Conservation (phyloP, 2,888 invertebrate genomes). For the Drosophila formosana region DNA sequence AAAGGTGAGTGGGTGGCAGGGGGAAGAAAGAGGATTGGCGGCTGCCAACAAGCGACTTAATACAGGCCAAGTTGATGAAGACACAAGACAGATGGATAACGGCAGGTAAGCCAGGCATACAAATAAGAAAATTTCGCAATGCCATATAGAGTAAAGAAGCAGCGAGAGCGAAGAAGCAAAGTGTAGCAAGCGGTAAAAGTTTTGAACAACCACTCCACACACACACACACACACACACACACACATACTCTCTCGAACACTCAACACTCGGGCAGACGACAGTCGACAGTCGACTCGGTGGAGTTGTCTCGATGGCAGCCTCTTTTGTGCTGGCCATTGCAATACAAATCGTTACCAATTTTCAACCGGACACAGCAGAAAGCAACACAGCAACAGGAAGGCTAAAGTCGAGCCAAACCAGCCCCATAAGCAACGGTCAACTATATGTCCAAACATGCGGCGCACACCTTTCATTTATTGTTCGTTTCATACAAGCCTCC, state of each 20-base stretch:
- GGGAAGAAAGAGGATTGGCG: constrained; percentile 7
- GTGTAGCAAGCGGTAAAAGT: constrained; percentile 50
- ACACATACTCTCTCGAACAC: not conserved
- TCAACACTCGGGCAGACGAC: constrained; percentile 6
- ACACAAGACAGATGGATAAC: constrained; percentile 79
- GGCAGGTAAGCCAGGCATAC: constrained; percentile 76
- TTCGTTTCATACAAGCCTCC: constrained; percentile 32
- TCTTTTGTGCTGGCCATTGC: constrained; percentile 64
- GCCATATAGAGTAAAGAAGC: constrained; percentile 18
- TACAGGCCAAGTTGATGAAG: constrained; percentile 78
- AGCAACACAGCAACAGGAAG: constrained; percentile 35
- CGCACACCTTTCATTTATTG: constrained; percentile 79
- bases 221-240: not conserved
- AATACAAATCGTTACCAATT: constrained; percentile 82
- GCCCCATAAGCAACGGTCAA: constrained; percentile 77
- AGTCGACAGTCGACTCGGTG: not conserved
- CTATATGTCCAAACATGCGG: constrained; percentile 75
- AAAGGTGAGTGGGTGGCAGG: not conserved
- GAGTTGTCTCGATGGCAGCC: constrained; percentile 39
- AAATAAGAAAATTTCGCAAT: constrained; percentile 73
- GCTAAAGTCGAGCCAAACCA: constrained; percentile 23
- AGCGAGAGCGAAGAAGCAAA: not conserved
- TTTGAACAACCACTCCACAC: constrained; percentile 59
- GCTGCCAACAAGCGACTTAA: constrained; percentile 74
- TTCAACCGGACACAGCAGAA: constrained; percentile 65